These are phyloP conservation scores for Andrena chrysosceles DNA, from an alignment of 2,888 invertebrate species.

Conservation along the genomic window DNA sequence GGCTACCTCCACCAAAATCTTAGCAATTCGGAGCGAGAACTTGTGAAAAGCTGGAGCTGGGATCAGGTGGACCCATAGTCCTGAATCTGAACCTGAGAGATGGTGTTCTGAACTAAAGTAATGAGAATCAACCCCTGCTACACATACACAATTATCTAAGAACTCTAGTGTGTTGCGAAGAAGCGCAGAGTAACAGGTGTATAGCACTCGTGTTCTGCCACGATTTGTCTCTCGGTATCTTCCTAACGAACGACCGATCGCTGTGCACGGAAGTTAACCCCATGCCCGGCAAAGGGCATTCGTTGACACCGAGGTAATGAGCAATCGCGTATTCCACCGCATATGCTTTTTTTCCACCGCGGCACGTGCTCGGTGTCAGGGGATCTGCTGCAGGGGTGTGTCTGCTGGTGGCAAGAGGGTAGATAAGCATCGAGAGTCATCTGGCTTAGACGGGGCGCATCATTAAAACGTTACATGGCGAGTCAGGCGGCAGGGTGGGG, in stretches of 20 bases:
- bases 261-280: background rate
- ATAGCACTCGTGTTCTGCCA: background rate
- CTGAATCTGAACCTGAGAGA: too few species aligned
- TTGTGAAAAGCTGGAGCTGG: background rate
- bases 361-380: slow-evolving; percentile 78
- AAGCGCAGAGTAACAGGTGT: slow-evolving; percentile 31
- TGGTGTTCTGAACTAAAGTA: too few species aligned
- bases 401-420: slow-evolving; percentile 83
- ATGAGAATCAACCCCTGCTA: too few species aligned
- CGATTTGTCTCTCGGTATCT: background rate
- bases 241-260: background rate
- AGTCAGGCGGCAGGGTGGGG: slow-evolving; percentile 63
- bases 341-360: slow-evolving; percentile 69
- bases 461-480: slow-evolving; percentile 79
- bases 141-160: too few species aligned
- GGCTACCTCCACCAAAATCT: background rate
- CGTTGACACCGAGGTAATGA: slow-evolving; percentile 59
- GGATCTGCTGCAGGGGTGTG: slow-evolving; percentile 74
- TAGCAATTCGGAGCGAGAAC: background rate
- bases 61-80: background rate
- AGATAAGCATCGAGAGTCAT: slow-evolving; percentile 84
- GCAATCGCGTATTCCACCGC: slow-evolving; percentile 69
- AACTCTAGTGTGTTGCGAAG: background rate
- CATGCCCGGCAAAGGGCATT: slow-evolving; percentile 28
- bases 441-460: slow-evolving; percentile 78